Base-by-base conservation (phyloP, 2,888 invertebrate species). In the Rhogogaster chlorosoma region DNA sequence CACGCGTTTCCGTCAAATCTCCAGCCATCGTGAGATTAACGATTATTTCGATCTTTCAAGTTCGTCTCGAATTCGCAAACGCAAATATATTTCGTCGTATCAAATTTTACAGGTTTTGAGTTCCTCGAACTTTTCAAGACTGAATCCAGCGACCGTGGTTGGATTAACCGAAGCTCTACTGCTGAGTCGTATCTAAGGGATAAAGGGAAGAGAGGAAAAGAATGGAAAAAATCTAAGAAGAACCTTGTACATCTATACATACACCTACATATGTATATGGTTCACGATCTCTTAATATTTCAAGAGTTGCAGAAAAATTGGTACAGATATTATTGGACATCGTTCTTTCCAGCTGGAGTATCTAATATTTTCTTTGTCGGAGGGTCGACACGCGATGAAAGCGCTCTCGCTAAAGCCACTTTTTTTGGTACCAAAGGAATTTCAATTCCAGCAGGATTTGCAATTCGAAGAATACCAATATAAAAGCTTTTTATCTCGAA, bases 361-460 rank as follows among this genome's bases (percentile, higher is more conserved):
- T 73, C 71, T 73, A n/a, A 73, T 36, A 73, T 73, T 73, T 73
- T 73, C 71, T 36, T 73, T 73, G 38, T 42, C 15, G 71, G 71
- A 42, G 42, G 71, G 42, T 42, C 38, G 71, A 73, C 42, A 42
- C 42, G 71, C 36, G 71, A 73, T 73, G 38, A 73, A 73, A 42
- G 38, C 42, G 42, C 71, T 42, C 22, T 42, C 42, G 22, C 71
- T 42, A 42, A 70, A 73, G 71, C 71, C 71, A 73, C 71, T 73
- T 73, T 73, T 71, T n/a, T 61, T 26, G n/a, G 71, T 38, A 38
- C 71, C 26, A 15, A 73, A 73, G 22, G 71, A 73, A 73, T 73
- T 73, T 73, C 71, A 73, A 73, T 73, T 38, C 71, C 71, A 73
- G n/a, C 71, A 73, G 71, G 71, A 73, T 73, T 73, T 73, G 42